These are phyloP conservation scores for Catostylus mosaicus DNA, from an alignment of 30 jellyfish, hydroid and myxozoan genomes.

Conservation along the genomic window DNA sequence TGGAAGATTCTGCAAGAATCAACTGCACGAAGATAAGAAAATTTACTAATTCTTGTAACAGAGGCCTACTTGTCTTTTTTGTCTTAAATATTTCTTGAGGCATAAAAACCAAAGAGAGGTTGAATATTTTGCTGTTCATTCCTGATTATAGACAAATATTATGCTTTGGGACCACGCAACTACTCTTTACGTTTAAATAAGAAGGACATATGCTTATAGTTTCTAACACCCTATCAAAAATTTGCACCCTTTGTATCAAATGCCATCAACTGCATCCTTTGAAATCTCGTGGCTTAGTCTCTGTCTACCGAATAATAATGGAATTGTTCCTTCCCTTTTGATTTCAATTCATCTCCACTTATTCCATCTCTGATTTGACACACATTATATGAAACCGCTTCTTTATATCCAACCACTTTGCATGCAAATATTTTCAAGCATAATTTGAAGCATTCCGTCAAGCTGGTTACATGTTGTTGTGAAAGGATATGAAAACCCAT, in stretches of 20 bases:
- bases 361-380: constrained; percentile 31
- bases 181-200: too few relatives aligned
- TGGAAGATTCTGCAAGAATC: neutral
- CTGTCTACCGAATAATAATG: constrained; percentile 26
- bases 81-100: neutral
- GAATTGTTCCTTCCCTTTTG: neutral
- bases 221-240: too few relatives aligned
- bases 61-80: too few relatives aligned
- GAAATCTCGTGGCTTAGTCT: too few relatives aligned
- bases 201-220: too few relatives aligned
- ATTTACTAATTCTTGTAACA: too few relatives aligned
- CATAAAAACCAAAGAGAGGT: neutral
- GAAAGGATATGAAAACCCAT: neutral
- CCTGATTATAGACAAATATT: too few relatives aligned
- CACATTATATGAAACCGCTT: neutral
- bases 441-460: constrained; percentile 5
- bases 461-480: neutral
- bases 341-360: neutral
- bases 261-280: too few relatives aligned
- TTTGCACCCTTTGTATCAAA: too few relatives aligned
- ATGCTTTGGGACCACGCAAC: too few relatives aligned
- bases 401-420: constrained; percentile 25
- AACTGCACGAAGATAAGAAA: too few relatives aligned
- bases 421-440: constrained; percentile 9
- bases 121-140: too few relatives aligned